A percentile compares a stretch with the other conserved stretches of the same genome.
Conservation (phyloP, 1,140 invertebrate species). For the Drosophila sechellia region DNA sequence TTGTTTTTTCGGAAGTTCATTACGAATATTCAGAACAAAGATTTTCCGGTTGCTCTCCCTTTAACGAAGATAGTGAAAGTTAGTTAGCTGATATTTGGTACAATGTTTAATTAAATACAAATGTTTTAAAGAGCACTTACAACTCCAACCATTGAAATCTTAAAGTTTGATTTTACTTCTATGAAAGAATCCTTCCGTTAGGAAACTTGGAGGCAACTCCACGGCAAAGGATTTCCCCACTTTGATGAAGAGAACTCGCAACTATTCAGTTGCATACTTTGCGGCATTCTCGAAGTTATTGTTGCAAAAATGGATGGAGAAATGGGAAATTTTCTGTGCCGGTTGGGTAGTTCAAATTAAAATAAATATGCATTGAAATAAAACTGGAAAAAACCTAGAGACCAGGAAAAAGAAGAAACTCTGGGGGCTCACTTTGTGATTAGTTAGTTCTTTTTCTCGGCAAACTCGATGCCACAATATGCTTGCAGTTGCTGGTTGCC, state of each 20-base stretch:
- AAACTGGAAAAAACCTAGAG: conserved; percentile 26
- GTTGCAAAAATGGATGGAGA: conserved; percentile 16
- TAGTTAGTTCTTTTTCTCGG: conserved; percentile 11
- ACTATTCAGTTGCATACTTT: conserved; percentile 54
- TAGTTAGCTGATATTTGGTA: neutral
- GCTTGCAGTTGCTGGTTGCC: conserved; percentile 27
- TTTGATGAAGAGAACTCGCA: conserved; percentile 22
- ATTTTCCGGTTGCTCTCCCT: neutral
- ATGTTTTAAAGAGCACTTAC: too few species aligned
- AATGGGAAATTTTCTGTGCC: conserved; percentile 3
- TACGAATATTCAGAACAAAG: conserved; percentile 18
- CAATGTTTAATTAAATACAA: too few species aligned
- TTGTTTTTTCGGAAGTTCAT: conserved; percentile 4
- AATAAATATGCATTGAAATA: conserved; percentile 40
- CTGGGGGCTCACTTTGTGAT: conserved; percentile 25
- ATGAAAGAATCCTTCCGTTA: neutral
- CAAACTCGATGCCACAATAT: conserved; percentile 31
- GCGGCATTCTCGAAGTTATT: conserved; percentile 50
- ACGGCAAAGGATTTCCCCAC: conserved; percentile 14
- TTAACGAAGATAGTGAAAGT: neutral
- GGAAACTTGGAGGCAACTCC: conserved; percentile 8
- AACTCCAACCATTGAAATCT: neutral
- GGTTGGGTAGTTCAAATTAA: conserved; percentile 41
- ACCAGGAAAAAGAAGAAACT: conserved; percentile 28
- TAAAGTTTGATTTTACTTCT: neutral